Conservation (phyloP, 2,888 invertebrate species). For the Calliopum simillimum region DNA sequence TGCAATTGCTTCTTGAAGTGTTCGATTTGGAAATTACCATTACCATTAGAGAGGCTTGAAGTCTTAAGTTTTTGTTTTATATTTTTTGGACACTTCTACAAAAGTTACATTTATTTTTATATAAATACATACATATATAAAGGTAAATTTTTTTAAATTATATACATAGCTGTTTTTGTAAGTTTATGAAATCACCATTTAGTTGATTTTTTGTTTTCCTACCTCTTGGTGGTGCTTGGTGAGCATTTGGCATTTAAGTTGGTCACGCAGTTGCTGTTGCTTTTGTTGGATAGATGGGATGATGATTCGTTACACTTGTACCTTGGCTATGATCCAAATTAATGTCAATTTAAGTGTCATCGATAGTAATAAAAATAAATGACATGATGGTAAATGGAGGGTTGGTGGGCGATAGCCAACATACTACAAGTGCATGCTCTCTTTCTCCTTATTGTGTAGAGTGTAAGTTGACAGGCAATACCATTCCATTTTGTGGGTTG, state of each 20-base stretch:
- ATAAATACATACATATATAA: background rate
- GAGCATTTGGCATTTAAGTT: conserved; percentile 19
- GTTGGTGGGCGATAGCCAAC: background rate
- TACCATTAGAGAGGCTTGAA: conserved; percentile 14
- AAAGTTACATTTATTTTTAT: background rate
- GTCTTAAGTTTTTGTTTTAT: background rate
- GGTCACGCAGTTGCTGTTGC: conserved; percentile 12
- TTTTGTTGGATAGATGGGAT: no score
- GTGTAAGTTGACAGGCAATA: no score
- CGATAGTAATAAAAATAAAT: conserved; percentile 2
- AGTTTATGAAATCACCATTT: conserved; percentile 1
- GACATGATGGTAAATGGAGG: background rate
- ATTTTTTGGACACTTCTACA: conserved; percentile 7
- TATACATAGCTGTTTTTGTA: background rate
- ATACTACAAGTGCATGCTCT: no score
- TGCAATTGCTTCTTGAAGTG: conserved; percentile 27
- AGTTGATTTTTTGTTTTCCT: background rate
- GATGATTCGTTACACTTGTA: conserved; percentile 24
- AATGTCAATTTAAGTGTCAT: conserved; percentile 22
- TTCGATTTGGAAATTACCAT: conserved; percentile 24
- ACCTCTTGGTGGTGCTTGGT: background rate
- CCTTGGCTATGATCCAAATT: conserved; percentile 30
- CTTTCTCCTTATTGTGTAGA: no score
- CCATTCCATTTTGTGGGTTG: no score
- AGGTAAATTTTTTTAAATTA: background rate